Evolutionary conservation across 1,140 invertebrate species (phyloP).

Genomic region (Drosophila bifasciata): DNA sequence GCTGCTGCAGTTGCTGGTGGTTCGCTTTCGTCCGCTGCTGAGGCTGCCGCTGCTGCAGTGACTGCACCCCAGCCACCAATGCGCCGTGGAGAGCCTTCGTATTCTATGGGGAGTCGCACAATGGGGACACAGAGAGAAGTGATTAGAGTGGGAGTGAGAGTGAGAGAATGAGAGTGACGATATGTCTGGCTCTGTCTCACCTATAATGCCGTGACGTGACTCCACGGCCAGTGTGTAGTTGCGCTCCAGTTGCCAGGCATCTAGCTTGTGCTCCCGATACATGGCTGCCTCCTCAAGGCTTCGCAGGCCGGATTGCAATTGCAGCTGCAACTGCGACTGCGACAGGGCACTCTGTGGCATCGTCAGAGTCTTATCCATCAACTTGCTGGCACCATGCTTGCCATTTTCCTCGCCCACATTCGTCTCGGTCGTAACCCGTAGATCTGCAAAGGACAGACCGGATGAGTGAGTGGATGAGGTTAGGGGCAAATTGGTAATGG

Average conservation of each 20-base stretch:
- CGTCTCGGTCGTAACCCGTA: constrained; percentile 75
- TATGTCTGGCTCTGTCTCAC: constrained; percentile 13
- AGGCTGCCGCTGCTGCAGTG: constrained; percentile 25
- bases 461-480: constrained; percentile 1
- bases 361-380: constrained; percentile 23
- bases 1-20: constrained; percentile 49
- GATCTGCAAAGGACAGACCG: constrained; percentile 44
- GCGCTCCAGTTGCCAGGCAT: constrained; percentile 72
- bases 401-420: constrained; percentile 41
- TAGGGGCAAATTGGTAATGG: not conserved
- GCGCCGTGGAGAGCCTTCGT: constrained; percentile 94
- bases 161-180: too few relatives aligned
- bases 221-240: constrained; percentile 78
- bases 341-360: constrained; percentile 35
- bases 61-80: constrained; percentile 86
- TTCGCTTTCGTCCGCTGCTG: constrained; percentile 64
- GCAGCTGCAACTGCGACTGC: constrained; percentile 35
- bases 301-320: constrained; percentile 3
- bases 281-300: constrained; percentile 30
- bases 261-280: constrained; percentile 67
- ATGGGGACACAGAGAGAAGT: not conserved
- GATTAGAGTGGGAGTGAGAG: not conserved
- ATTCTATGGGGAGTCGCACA: constrained; percentile 86
- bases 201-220: constrained; percentile 79
- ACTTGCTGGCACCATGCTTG: constrained; percentile 27